Conservation (phyloP, 2,888 invertebrate species). For the Corythucha ciliata region DNA sequence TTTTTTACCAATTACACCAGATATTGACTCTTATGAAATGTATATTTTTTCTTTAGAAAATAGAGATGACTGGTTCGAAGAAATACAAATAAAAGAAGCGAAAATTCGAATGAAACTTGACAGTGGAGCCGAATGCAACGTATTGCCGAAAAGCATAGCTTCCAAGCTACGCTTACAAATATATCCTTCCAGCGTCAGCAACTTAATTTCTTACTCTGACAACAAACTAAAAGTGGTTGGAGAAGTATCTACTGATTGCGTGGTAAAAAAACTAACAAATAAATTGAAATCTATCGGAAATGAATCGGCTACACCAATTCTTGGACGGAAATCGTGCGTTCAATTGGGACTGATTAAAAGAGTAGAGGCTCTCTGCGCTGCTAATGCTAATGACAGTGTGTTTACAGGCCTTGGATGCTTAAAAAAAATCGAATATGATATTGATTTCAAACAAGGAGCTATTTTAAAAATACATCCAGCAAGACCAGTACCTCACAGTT, state of each 20-base stretch:
- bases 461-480: no score
- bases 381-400: not conserved
- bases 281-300: constrained; percentile 5
- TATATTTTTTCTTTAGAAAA: no score
- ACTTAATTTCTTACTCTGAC: not conserved
- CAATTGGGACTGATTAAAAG: not conserved
- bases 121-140: not conserved
- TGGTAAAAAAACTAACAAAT: not conserved
- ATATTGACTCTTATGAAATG: no score
- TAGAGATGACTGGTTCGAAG: no score
- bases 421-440: no score
- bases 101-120: not conserved
- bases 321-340: constrained; percentile 1
- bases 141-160: not conserved
- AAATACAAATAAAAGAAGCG: no score
- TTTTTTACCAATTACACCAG: no score
- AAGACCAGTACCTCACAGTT: no score
- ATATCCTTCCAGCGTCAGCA: not conserved
- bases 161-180: not conserved
- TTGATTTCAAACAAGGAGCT: no score
- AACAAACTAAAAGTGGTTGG: not conserved
- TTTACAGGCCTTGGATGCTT: not conserved
- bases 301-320: not conserved
- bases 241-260: not conserved
- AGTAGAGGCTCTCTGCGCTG: not conserved